Evolutionary conservation across 2,888 invertebrate species (phyloP).

Genomic region (Stenodema calcarata): DNA sequence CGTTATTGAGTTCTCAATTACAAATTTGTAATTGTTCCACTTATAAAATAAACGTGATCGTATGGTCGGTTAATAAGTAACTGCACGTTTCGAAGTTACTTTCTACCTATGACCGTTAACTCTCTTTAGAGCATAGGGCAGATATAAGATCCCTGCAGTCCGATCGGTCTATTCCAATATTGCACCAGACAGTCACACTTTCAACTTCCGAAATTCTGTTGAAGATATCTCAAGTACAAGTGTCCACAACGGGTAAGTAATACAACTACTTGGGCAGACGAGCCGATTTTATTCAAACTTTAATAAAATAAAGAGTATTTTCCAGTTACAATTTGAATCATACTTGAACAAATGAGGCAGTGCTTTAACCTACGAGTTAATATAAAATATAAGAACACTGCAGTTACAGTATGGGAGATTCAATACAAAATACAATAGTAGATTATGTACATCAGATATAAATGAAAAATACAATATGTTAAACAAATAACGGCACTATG

Average conservation of each 20-base stretch:
- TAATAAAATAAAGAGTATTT: constrained; percentile 6
- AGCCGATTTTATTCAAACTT: not conserved
- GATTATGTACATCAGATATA: not conserved
- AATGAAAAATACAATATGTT: not conserved
- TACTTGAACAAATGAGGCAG: not conserved
- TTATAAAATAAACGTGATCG: too few species aligned
- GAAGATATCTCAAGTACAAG: too few species aligned
- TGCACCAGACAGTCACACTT: too few species aligned
- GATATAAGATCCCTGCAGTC: too few species aligned
- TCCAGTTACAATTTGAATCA: not conserved
- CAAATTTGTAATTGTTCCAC: too few species aligned
- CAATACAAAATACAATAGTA: not conserved
- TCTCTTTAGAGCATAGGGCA: too few species aligned
- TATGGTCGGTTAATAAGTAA: too few species aligned
- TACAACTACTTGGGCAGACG: not conserved
- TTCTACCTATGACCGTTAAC: too few species aligned
- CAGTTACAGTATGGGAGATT: not conserved
- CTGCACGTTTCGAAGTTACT: too few species aligned
- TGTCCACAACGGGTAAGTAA: not conserved
- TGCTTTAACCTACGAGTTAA: not conserved
- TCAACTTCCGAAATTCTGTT: too few species aligned
- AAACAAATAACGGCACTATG: not conserved
- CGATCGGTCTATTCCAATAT: too few species aligned
- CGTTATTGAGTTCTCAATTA: too few species aligned
- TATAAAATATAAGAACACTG: not conserved